Evolutionary conservation across 2,888 invertebrate genomes (phyloP), one percentile per base, ranked within the genome.

Genomic region (Rambutsinella grinnellia): DNA sequence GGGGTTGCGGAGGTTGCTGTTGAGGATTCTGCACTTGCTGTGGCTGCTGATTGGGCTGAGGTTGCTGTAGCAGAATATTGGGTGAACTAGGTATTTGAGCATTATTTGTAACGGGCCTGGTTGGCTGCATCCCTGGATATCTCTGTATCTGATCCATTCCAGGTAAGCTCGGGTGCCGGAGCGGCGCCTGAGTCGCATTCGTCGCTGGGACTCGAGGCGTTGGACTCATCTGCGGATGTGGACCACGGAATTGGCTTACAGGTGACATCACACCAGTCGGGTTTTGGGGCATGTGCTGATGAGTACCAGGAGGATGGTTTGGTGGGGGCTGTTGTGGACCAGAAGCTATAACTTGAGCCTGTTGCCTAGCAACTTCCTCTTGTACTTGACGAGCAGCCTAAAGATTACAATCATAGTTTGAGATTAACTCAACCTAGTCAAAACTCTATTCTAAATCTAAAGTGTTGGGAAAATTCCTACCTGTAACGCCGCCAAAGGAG

Each of bases 301-400:
- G 90, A n/a, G 89, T 89, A 15, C 70, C 84, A 13, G 76, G 67
- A 44, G 82, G 80, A 51, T 83, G 80, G 28, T 79, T 81, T 44
- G 80, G 83, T 46, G 83, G 84, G 21, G 79, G 79, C 62, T 83
- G 84, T 26, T 78, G 83, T 23, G 67, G 36, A 80, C 85, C 69
- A 67, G 89, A 89, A 6, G 90, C 90, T 87, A 95, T 94, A 81
- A 94, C 94, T 75, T 79, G 87, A 84, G 93, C 93, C 44, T 94
- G 93, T 57, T 96, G 95, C 54, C 95, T 89, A 8, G 95, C 95
- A 62, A 95, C 96, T 86, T 95, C 95, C 85, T 95, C 96, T 86
- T 96, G 96, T 2, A 96, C 93, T 88, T 91, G 85, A 60, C 83
- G 67, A 6, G 83, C 83, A 71, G 83, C 84, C 84, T 84, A 69